These are phyloP conservation scores for Popillia japonica DNA, from an alignment of 1,140 invertebrate genomes.

Conservation along the genomic window DNA sequence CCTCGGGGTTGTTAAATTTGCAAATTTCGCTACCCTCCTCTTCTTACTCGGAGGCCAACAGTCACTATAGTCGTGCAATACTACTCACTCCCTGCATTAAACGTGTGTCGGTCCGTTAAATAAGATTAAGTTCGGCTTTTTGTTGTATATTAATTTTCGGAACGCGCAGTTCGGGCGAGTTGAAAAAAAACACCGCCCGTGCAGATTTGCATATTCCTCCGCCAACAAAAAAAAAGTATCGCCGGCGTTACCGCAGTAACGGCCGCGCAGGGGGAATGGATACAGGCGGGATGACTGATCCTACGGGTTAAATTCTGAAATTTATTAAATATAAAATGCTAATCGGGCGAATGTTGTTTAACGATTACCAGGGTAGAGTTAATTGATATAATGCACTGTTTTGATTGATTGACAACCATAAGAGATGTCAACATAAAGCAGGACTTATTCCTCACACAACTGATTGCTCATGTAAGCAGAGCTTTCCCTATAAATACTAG, in stretches of 20 bases:
- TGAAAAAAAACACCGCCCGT: background rate
- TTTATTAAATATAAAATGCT: conserved; percentile 16
- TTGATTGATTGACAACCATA: no score
- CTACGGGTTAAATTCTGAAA: background rate
- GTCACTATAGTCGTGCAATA: background rate
- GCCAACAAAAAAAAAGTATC: background rate
- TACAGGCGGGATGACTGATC: background rate
- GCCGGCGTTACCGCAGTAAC: background rate
- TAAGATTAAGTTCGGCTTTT: conserved; percentile 18
- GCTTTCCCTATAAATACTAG: no score
- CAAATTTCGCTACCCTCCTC: background rate
- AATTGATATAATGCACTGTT: background rate
- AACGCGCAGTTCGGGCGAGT: background rate
- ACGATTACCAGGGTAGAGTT: background rate
- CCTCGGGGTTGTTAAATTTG: conserved; percentile 9
- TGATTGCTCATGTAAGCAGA: no score
- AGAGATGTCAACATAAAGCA: no score
- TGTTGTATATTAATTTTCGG: conserved; percentile 19
- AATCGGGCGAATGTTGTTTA: background rate
- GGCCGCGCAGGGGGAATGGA: background rate
- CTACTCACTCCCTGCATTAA: background rate
- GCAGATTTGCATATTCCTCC: background rate
- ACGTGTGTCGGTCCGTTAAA: conserved; percentile 9
- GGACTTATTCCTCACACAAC: no score
- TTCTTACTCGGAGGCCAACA: no score